Evolutionary conservation across 2,888 invertebrate genomes (phyloP), one percentile per base, ranked within the genome.

Genomic region (Drosophila silvestris): DNA sequence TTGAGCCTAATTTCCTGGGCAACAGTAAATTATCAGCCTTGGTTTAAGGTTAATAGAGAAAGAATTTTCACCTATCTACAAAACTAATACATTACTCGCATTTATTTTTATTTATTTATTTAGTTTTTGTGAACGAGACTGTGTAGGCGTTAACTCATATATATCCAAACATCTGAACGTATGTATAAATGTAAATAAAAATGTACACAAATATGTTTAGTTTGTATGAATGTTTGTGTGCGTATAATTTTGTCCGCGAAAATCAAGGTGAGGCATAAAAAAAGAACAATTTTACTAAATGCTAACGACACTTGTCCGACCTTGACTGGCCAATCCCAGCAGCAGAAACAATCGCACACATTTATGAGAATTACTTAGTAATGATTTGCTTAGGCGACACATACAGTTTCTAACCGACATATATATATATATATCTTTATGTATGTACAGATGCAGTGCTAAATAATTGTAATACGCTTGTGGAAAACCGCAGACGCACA

Each of bases 251-350:
- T 69, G 89, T 80, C 70, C 83, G 81, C 79, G 85, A 81, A 89
- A 81, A 82, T 91, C 91, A 91, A 91, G 90, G 91, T 77, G 74
- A 85, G 73, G 70, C 76, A 82, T 89, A 81, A 75, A 89, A 81
- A 85, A 82, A 72, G 69, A 77, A 81, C 57, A 73, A 57, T 74
- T 75, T 66, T 66, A 65, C 70, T 72, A 64, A 72, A 67, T 57
- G 67, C 70, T 54, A 70, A 72, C 73, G 68, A 74, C 73, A 74
- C 77, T 54, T 60, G 26, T 9, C 28, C 70, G 85, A 74, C 89
- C 89, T 87, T 89, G 87, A 76, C 83, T 87, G 82, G 80, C 78
- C 75, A 73, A 68, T 70, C 52, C 71, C 47, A 61, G 35, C 58
- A 26, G 63, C 37, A 58, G 52, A 59, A 35, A 51, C 56, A 68